These are phyloP conservation scores for Drosophila diplacantha DNA, from an alignment of 2,888 invertebrate genomes.

Conservation along the genomic window DNA sequence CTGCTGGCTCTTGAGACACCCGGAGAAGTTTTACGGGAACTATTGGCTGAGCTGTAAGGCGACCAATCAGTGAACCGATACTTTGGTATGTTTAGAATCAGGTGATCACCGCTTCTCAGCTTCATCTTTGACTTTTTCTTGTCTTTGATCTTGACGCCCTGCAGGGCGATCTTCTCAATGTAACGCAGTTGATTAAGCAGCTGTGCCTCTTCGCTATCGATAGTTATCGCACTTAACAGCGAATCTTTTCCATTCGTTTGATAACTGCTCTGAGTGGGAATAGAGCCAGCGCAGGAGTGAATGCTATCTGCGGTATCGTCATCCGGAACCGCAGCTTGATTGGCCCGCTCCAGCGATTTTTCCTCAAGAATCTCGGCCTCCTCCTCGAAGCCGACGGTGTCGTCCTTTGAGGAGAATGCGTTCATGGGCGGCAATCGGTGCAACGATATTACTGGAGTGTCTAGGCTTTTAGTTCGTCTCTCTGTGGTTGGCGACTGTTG, in stretches of 20 bases:
- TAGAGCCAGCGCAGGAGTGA: slow-evolving; percentile 78
- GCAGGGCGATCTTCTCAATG: slow-evolving; percentile 77
- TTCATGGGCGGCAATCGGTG: slow-evolving; percentile 89
- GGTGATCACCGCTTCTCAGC: slow-evolving; percentile 76
- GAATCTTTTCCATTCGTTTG: slow-evolving; percentile 74
- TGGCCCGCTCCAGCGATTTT: slow-evolving; percentile 78
- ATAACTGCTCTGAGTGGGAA: slow-evolving; percentile 75
- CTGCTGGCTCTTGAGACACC: slow-evolving; percentile 78
- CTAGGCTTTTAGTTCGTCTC: slow-evolving; percentile 89
- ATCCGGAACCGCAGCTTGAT: slow-evolving; percentile 78
- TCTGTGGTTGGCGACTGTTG: slow-evolving; percentile 84
- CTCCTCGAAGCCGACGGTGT: slow-evolving; percentile 88
- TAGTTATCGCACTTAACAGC: slow-evolving; percentile 78
- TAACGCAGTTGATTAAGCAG: slow-evolving; percentile 80
- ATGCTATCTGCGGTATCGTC: slow-evolving; percentile 79
- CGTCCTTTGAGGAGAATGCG: slow-evolving; percentile 92
- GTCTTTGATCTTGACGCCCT: slow-evolving; percentile 78
- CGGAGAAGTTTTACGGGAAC: slow-evolving; percentile 77
- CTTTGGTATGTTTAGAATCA: slow-evolving; percentile 77
- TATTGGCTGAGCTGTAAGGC: slow-evolving; percentile 77
- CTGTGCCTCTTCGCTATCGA: slow-evolving; percentile 81
- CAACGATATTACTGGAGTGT: slow-evolving; percentile 89
- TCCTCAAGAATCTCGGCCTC: slow-evolving; percentile 82
- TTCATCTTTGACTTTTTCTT: slow-evolving; percentile 77
- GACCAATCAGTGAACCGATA: slow-evolving; percentile 77